Conservation (phyloP, 2,888 invertebrate genomes). For the Acanthosoma haemorrhoidale region DNA sequence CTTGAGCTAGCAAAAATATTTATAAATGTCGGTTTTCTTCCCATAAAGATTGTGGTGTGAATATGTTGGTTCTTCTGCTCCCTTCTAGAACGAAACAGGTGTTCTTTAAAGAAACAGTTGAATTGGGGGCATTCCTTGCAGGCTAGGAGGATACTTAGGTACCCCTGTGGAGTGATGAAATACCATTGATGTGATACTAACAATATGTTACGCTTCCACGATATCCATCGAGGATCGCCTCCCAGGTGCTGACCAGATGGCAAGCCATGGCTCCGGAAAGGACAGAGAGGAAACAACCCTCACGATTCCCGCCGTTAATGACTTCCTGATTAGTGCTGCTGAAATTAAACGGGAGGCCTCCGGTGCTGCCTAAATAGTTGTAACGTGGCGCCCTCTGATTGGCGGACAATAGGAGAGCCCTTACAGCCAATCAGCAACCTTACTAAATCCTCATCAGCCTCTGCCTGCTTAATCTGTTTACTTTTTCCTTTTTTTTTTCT, state of each 20-base stretch:
- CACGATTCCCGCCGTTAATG: conserved; percentile 4
- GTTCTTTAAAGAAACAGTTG: too few species aligned
- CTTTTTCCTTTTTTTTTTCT: neutral
- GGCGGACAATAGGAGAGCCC: conserved; percentile 17
- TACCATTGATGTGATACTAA: too few species aligned
- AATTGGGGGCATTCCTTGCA: too few species aligned
- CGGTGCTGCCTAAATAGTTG: conserved; percentile 3
- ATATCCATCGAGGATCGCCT: too few species aligned
- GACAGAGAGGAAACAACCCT: neutral
- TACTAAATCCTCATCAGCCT: conserved; percentile 25
- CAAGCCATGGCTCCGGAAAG: neutral
- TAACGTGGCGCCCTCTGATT: conserved; percentile 13
- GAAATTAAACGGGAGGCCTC: conserved; percentile 13
- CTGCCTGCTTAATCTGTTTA: conserved; percentile 19
- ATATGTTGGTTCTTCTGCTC: too few species aligned
- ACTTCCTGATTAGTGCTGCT: conserved; percentile 17
- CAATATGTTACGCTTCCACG: too few species aligned
- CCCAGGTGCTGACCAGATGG: neutral
- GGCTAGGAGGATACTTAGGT: too few species aligned
- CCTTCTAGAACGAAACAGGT: too few species aligned
- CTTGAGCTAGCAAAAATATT: too few species aligned
- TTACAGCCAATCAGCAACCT: conserved; percentile 16
- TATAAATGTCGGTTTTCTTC: too few species aligned
- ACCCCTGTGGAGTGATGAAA: too few species aligned
- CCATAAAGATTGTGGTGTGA: too few species aligned